Percentiles rank a stretch among this genome's conserved stretches.
Evolutionary conservation across 2,888 invertebrate species (phyloP).

Genomic region (Bibio marci): DNA sequence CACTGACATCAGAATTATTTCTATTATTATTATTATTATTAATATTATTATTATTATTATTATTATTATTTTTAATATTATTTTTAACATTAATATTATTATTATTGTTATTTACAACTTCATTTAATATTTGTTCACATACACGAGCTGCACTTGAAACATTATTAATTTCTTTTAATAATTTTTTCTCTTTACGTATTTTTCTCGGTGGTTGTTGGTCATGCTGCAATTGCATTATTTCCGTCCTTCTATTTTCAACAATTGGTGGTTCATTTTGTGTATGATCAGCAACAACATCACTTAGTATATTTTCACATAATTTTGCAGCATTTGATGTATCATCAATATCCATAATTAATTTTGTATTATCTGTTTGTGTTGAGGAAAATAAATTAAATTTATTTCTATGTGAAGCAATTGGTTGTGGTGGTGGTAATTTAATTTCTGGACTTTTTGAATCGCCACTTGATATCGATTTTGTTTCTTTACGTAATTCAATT

Average conservation of each 20-base stretch:
- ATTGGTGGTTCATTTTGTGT: too few relatives aligned
- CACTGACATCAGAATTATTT: too few relatives aligned
- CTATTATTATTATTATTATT: too few relatives aligned
- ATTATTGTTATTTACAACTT: conserved; percentile 21
- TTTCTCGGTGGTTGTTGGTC: too few relatives aligned
- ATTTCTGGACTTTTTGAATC: conserved; percentile 9
- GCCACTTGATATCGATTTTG: conserved; percentile 16
- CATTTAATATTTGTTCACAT: conserved; percentile 25
- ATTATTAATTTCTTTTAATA: conserved; percentile 24
- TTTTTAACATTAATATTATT: too few relatives aligned
- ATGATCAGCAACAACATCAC: conserved; percentile 23
- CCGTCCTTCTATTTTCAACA: too few relatives aligned
- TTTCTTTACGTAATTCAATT: conserved; percentile 33
- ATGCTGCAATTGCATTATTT: too few relatives aligned
- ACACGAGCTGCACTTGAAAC: conserved; percentile 26
- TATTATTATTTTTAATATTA: too few relatives aligned
- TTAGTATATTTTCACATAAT: conserved; percentile 31
- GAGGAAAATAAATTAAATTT: too few relatives aligned
- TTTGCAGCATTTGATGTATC: conserved; percentile 31
- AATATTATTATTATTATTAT: too few relatives aligned
- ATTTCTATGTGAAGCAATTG: conserved; percentile 7
- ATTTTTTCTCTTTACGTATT: too few relatives aligned
- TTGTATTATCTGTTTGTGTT: conserved; percentile 13
- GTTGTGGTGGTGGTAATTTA: not conserved
- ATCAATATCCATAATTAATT: conserved; percentile 23